Conservation (phyloP, 2,113 vertebrate species). For the Phylloscopus trochilus region DNA sequence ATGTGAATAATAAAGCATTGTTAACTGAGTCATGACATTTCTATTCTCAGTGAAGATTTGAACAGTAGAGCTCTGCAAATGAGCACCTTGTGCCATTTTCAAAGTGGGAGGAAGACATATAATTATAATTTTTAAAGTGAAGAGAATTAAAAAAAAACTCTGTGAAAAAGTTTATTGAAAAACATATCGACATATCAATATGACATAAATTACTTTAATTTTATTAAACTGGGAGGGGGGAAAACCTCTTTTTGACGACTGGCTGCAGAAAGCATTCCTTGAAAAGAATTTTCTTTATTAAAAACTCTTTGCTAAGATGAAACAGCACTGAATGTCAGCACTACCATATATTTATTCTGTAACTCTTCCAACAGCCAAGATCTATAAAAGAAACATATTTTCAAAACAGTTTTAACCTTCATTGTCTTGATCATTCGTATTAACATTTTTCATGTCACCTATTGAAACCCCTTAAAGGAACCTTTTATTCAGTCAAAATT, state of each 20-base stretch:
- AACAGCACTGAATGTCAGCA: slow-evolving; percentile 68
- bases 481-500: slow-evolving; percentile 70
- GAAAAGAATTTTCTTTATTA: slow-evolving; percentile 68
- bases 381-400: slow-evolving; percentile 73
- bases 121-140: slow-evolving; percentile 78
- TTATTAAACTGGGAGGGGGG: slow-evolving; percentile 65
- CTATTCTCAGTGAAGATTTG: slow-evolving; percentile 75
- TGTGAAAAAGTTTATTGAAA: slow-evolving; percentile 78
- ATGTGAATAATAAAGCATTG: slow-evolving; percentile 81
- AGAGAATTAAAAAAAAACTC: slow-evolving; percentile 58
- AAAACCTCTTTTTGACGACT: slow-evolving; percentile 60
- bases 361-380: slow-evolving; percentile 65
- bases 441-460: slow-evolving; percentile 68
- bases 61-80: slow-evolving; percentile 76
- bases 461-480: slow-evolving; percentile 65
- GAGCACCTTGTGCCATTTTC: slow-evolving; percentile 75
- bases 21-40: slow-evolving; percentile 83
- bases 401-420: slow-evolving; percentile 77
- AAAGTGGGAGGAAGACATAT: slow-evolving; percentile 77
- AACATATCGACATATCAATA: slow-evolving; percentile 80
- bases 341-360: slow-evolving; percentile 74
- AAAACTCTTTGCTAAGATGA: slow-evolving; percentile 58
- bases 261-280: slow-evolving; percentile 63
- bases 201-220: slow-evolving; percentile 78
- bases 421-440: slow-evolving; percentile 67